Base-by-base conservation (phyloP, 64 coral and sea anemone species). In the Montipora capricornis region DNA sequence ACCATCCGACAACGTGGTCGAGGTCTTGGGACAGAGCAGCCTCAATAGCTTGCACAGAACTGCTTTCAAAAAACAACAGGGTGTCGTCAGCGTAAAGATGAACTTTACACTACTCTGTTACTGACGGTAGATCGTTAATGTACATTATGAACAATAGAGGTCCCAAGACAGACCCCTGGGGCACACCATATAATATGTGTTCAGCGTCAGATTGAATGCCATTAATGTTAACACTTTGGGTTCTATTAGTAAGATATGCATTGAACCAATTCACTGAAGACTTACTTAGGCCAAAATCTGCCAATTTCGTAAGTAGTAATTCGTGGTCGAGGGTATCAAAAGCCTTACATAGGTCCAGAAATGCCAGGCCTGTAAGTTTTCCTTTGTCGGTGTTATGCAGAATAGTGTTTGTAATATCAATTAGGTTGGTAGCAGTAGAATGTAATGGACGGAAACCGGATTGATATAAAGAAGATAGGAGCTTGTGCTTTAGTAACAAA, bases 371-470 rank as follows among this genome's bases (percentile, higher is more conserved):
- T 14, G 92, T 94, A 73, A 94, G 68, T 52, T 87, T 74, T 87
- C 83, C 83, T 59, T 93, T 92, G 19, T 80, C 82, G 67, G 79
- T 79, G 76, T 74, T 89, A 5, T 94, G 45, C 48, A 94, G 86
- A 60, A 94, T 64, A 74, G 47, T 94, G 78, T 89, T 94, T 9
- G 92, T 94, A 8, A 74, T 74, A 74, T 94, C 77, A 75, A 85
- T 78, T 52, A 94, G 64, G 24, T 67, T 89, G 19, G 92, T 94
- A 69, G 64, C 77, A 60, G 92, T 84, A 14, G 80, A 84, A 70
- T 84, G 90, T 10, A 92, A 47, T 60, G 74, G 44, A 15, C 55
- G 20, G 49, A 81, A 52, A 12, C 79, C 15, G 6, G 79, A 15
- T 44, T 81, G 79, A 14, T 11, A n/a, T n/a, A n/a, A 57, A 14